Evolutionary conservation across 1,140 invertebrate genomes (phyloP).

Genomic region (Bombyx mandarina): DNA sequence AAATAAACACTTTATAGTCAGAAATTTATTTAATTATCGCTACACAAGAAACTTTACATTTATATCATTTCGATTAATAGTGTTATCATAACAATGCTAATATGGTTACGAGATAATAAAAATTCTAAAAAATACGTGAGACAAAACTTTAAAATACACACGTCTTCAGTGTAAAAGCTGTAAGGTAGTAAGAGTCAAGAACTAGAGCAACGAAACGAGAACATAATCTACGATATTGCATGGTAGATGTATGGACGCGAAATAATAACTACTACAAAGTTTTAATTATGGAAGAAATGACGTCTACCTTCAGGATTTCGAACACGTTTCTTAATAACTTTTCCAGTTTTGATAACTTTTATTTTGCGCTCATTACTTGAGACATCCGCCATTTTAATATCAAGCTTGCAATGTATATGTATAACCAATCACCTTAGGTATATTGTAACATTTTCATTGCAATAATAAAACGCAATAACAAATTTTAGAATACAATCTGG

Average conservation of each 20-base stretch:
- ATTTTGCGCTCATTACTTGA: conserved; percentile 60
- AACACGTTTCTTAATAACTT: conserved; percentile 61
- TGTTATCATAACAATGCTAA: too few relatives aligned
- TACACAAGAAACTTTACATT: too few relatives aligned
- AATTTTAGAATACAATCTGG: too few relatives aligned
- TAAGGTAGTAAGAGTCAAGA: conserved; percentile 68
- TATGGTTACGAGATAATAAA: too few relatives aligned
- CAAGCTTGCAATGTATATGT: conserved; percentile 14
- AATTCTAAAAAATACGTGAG: neutral
- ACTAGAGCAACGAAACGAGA: conserved; percentile 18
- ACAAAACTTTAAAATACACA: conserved; percentile 5
- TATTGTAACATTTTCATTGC: too few relatives aligned
- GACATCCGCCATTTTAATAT: conserved; percentile 70
- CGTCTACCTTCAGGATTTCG: conserved; percentile 66
- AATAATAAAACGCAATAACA: too few relatives aligned
- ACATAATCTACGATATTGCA: conserved; percentile 4
- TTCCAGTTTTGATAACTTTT: conserved; percentile 60
- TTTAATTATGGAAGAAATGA: conserved; percentile 4
- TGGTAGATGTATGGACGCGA: neutral
- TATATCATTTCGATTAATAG: too few relatives aligned
- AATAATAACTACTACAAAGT: conserved; percentile 1
- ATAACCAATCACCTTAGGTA: conserved; percentile 1
- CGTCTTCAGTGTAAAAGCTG: conserved; percentile 47
- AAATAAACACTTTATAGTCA: too few relatives aligned
- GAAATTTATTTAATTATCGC: too few relatives aligned